A percentile compares a stretch with the other conserved stretches of the same genome.
Conservation (phyloP, 2,888 invertebrate species). For the Dromius quadrimaculatus region DNA sequence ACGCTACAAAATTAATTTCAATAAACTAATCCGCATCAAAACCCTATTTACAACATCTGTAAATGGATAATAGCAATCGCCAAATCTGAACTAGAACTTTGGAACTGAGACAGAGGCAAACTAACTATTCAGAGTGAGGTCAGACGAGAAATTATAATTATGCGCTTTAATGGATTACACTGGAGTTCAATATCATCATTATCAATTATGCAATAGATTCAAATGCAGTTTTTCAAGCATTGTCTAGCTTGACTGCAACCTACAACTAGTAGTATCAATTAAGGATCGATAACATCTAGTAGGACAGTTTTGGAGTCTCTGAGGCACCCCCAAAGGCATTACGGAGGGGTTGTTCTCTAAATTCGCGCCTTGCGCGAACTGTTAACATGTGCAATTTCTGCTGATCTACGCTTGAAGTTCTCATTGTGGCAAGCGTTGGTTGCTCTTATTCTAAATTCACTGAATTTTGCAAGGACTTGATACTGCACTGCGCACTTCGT, state of each 20-base stretch:
- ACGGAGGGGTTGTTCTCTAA: slow-evolving; percentile 3
- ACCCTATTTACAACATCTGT: slow-evolving; percentile 40
- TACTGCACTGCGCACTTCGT: background rate
- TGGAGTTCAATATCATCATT: too few relatives aligned
- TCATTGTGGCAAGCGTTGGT: slow-evolving; percentile 32
- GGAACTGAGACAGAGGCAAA: too few relatives aligned
- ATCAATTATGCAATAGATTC: too few relatives aligned
- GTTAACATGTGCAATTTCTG: slow-evolving; percentile 41
- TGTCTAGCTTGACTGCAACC: too few relatives aligned
- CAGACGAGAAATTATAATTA: too few relatives aligned
- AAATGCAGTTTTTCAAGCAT: too few relatives aligned
- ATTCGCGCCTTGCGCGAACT: slow-evolving; percentile 6
- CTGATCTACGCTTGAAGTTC: slow-evolving; percentile 42
- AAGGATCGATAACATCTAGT: background rate
- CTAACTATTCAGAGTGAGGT: too few relatives aligned
- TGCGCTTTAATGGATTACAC: too few relatives aligned
- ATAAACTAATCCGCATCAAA: slow-evolving; percentile 41
- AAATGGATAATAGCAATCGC: slow-evolving; percentile 9
- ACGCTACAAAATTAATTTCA: slow-evolving; percentile 40
- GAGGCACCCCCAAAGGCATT: background rate
- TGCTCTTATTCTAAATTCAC: slow-evolving; percentile 8
- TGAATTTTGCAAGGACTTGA: too few relatives aligned
- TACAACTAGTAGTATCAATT: background rate
- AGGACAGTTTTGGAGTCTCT: background rate
- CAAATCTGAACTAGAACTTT: slow-evolving; percentile 6